Percentiles rank a stretch among this genome's conserved stretches.
phyloP scores from a whole-genome alignment of 2,113 vertebrate species.

The Dunckerocampus dactyliophorus region DNA sequence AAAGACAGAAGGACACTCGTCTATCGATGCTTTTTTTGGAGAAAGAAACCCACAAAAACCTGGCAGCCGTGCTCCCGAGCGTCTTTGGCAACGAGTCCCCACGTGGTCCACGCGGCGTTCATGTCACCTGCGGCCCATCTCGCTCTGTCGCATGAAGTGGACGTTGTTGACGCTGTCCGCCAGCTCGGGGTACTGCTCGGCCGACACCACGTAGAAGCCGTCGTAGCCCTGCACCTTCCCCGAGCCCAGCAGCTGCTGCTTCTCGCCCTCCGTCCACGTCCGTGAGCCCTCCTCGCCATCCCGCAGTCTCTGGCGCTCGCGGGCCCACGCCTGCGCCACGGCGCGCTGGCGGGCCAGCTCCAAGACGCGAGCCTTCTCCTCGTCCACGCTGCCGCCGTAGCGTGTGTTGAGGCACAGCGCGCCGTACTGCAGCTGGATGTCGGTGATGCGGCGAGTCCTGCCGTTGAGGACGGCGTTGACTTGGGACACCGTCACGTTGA shows the following conservation, averaged over 20 bases:
- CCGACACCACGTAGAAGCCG: constrained; percentile 90
- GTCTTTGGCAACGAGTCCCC: constrained; percentile 96
- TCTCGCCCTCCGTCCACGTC: constrained; percentile 93
- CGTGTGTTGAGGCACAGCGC: constrained; percentile 85
- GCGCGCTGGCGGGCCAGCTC: constrained; percentile 89
- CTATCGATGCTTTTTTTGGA: constrained; percentile 50
- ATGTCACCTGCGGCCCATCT: constrained; percentile 99
- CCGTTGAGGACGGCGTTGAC: constrained; percentile 88
- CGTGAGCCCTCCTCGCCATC: constrained; percentile 93
- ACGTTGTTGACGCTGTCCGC: constrained; percentile 96
- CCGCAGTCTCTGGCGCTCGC: constrained; percentile 88
- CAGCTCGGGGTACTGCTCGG: constrained; percentile 96
- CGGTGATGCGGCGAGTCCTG: constrained; percentile 95
- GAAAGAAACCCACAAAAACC: constrained; percentile 2
- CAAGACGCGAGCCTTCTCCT: constrained; percentile 88
- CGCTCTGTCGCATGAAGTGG: constrained; percentile 98
- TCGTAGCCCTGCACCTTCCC: constrained; percentile 94
- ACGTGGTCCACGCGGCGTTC: constrained; percentile 57
- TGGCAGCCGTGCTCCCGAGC: constrained; percentile 88
- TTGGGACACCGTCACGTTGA: constrained; percentile 95
- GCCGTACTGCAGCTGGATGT: constrained; percentile 87
- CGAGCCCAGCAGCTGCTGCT: constrained; percentile 87
- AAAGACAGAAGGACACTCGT: constrained; percentile 81
- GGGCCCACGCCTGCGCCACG: constrained; percentile 83
- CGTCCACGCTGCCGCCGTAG: constrained; percentile 88